These are phyloP conservation scores for Clavelina lepadiformis DNA, from an alignment of 23 tunicate genomes.

Conservation along the genomic window DNA sequence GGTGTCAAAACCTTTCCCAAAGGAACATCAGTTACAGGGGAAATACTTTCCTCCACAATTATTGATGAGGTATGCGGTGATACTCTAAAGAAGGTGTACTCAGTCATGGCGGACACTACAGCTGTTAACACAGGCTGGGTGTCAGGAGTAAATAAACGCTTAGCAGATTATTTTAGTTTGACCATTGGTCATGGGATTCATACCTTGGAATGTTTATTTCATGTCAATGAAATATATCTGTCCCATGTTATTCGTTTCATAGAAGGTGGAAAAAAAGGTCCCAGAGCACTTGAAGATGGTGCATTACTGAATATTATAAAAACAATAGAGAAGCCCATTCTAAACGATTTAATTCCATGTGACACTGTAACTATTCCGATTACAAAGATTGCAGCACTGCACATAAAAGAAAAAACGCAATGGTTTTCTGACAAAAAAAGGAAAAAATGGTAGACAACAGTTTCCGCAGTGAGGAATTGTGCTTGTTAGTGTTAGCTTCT, in stretches of 20 bases:
- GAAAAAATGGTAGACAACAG: too few species aligned
- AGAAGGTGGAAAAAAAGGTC: constrained; percentile 22
- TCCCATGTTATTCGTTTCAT: constrained; percentile 2
- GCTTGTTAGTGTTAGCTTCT: too few species aligned
- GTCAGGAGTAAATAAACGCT: constrained; percentile 13
- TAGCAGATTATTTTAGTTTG: neutral
- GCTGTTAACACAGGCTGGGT: neutral
- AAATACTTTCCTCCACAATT: constrained; percentile 3
- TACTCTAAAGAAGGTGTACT: neutral
- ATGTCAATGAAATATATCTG: constrained; percentile 6
- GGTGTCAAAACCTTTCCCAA: constrained; percentile 5
- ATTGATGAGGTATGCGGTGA: neutral
- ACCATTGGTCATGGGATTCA: neutral
- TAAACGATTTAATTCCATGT: neutral
- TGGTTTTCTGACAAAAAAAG: constrained; percentile 16
- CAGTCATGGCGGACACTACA: constrained; percentile 19
- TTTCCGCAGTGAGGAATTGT: too few species aligned
- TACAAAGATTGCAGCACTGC: neutral
- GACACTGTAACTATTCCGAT: neutral
- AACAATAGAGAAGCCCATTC: constrained; percentile 1
- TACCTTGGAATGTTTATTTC: constrained; percentile 9
- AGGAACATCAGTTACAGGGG: constrained; percentile 13
- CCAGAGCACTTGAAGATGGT: constrained; percentile 9
- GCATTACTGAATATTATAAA: constrained; percentile 8
- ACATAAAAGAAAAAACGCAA: constrained; percentile 3